These are phyloP conservation scores for Larimichthys crocea DNA, from an alignment of 2,113 vertebrate genomes.

Conservation along the genomic window DNA sequence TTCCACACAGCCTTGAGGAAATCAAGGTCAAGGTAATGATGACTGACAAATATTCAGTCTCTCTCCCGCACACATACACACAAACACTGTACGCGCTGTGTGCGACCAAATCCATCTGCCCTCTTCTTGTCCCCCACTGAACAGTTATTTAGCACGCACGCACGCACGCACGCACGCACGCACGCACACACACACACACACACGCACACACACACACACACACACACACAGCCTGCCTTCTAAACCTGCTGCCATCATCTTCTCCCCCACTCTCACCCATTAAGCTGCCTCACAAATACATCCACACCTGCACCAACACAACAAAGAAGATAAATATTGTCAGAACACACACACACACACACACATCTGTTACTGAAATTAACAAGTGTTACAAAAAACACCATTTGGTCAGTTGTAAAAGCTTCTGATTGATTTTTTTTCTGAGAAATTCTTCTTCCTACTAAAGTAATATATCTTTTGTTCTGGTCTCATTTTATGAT, in stretches of 20 bases:
- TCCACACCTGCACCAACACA: slow-evolving; percentile 6
- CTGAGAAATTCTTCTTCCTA: not conserved
- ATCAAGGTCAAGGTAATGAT: slow-evolving; percentile 72
- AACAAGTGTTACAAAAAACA: not conserved
- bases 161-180: slow-evolving; percentile 19
- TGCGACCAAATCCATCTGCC: slow-evolving; percentile 48
- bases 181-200: slow-evolving; percentile 9
- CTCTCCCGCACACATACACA: slow-evolving; percentile 9
- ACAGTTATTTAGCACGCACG: slow-evolving; percentile 53
- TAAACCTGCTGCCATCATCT: slow-evolving; percentile 35
- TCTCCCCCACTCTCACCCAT: slow-evolving; percentile 18
- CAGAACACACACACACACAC: not conserved
- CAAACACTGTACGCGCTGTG: slow-evolving; percentile 16
- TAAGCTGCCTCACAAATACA: slow-evolving; percentile 31
- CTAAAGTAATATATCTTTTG: not conserved
- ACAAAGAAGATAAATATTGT: slow-evolving; percentile 9
- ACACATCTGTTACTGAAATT: not conserved
- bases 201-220: slow-evolving; percentile 17
- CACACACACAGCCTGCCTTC: slow-evolving; percentile 15
- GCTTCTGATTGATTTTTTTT: slow-evolving; percentile 1
- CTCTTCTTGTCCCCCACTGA: slow-evolving; percentile 31
- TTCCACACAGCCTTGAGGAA: slow-evolving; percentile 54
- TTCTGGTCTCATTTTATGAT: slow-evolving; percentile 5
- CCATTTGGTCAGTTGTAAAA: not conserved
- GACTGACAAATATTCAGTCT: slow-evolving; percentile 60